Evolutionary conservation across 1,140 invertebrate species (phyloP).

Genomic region (Bombus polaris): DNA sequence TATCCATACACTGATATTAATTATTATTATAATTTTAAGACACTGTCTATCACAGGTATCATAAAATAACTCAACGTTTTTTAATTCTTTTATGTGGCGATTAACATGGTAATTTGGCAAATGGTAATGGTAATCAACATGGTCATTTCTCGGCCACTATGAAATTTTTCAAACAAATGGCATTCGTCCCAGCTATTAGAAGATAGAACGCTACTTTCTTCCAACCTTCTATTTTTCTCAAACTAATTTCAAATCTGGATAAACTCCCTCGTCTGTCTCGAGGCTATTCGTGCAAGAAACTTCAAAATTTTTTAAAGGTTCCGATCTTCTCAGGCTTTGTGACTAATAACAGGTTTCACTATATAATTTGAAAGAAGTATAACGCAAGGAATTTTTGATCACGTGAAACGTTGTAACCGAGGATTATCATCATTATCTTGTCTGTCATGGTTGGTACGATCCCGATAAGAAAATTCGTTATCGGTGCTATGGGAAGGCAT

Average conservation of each 20-base stretch:
- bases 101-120: too few relatives aligned
- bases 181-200: too few relatives aligned
- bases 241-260: neutral
- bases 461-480: neutral
- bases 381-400: neutral
- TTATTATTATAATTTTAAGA: too few relatives aligned
- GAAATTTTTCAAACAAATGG: too few relatives aligned
- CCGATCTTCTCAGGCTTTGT: neutral
- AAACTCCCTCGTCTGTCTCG: neutral
- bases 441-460: neutral
- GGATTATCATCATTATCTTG: constrained; percentile 1
- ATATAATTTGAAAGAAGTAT: neutral
- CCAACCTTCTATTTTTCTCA: neutral
- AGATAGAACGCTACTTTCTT: too few relatives aligned
- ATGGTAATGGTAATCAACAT: too few relatives aligned
- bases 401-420: neutral
- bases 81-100: too few relatives aligned
- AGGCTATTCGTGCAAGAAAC: neutral
- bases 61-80: too few relatives aligned
- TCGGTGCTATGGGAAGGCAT: neutral
- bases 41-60: too few relatives aligned
- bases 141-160: too few relatives aligned
- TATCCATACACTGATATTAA: too few relatives aligned
- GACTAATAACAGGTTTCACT: neutral
- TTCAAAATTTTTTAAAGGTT: neutral